A percentile compares a stretch with the other conserved stretches of the same genome.
Evolutionary conservation across 2,888 invertebrate species (phyloP).

Genomic region (Cephalotes varians): DNA sequence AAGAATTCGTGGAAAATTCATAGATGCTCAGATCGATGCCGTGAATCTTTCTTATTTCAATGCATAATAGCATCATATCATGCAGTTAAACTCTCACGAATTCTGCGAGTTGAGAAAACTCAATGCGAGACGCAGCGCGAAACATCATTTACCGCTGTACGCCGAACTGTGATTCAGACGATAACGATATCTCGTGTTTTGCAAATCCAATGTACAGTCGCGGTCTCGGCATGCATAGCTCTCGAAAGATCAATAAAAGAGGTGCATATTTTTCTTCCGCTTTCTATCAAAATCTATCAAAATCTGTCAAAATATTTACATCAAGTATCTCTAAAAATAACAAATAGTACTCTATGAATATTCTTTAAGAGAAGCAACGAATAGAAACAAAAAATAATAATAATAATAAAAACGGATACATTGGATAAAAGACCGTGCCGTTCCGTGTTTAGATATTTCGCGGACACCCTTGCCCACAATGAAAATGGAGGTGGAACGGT

Average conservation of each 20-base stretch:
- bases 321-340: background rate
- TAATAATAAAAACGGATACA: background rate
- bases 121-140: background rate
- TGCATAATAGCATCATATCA: slow-evolving; percentile 15
- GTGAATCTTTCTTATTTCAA: background rate
- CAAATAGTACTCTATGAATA: too few species aligned
- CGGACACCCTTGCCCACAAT: slow-evolving; percentile 86
- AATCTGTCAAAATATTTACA: background rate
- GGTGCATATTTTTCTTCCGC: background rate
- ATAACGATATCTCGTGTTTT: slow-evolving; percentile 76
- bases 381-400: background rate
- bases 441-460: slow-evolving; percentile 85
- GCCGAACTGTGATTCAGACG: slow-evolving; percentile 51
- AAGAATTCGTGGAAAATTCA: slow-evolving; percentile 32
- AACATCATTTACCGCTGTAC: slow-evolving; percentile 30
- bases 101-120: slow-evolving; percentile 24
- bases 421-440: background rate
- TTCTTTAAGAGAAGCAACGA: background rate
- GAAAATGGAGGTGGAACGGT: slow-evolving; percentile 82
- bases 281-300: background rate
- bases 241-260: slow-evolving; percentile 39
- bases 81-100: background rate
- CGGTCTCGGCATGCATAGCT: slow-evolving; percentile 8
- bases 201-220: slow-evolving; percentile 54
- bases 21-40: background rate